Evolutionary conservation across 2,888 invertebrate species (phyloP).

Genomic region (Cerceris ruficornis): DNA sequence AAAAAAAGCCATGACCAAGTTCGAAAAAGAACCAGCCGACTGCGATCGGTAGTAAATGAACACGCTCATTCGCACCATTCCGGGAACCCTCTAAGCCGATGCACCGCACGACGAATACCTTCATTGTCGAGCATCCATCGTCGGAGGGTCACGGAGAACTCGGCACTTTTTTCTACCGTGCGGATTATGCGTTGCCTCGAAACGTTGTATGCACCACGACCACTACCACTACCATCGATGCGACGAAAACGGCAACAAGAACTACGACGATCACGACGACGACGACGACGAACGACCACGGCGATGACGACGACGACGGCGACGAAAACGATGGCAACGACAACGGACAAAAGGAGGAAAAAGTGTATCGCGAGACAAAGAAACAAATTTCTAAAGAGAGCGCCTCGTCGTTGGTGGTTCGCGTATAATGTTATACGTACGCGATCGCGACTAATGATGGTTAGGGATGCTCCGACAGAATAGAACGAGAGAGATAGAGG

Average conservation of each 20-base stretch:
- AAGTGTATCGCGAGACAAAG: constrained; percentile 69
- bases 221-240: not conserved
- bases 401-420: constrained; percentile 54
- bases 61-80: constrained; percentile 44
- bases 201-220: constrained; percentile 16
- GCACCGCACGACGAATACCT: constrained; percentile 35
- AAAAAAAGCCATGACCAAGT: constrained; percentile 33
- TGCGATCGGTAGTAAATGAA: constrained; percentile 51
- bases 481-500: constrained; percentile 8
- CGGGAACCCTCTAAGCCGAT: constrained; percentile 50
- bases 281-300: constrained; percentile 15
- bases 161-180: constrained; percentile 26
- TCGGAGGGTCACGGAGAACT: constrained; percentile 41
- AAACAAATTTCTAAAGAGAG: constrained; percentile 77
- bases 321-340: constrained; percentile 48
- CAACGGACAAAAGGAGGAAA: constrained; percentile 53
- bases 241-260: constrained; percentile 1
- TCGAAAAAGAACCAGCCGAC: constrained; percentile 24
- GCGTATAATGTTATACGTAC: constrained; percentile 62
- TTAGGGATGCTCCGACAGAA: constrained; percentile 44
- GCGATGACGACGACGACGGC: constrained; percentile 29
- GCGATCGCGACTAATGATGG: constrained; percentile 67
- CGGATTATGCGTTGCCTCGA: constrained; percentile 50
- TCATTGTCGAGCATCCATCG: constrained; percentile 44
- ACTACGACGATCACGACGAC: not conserved